Evolutionary conservation across 2,113 vertebrate species (phyloP), one percentile per base, ranked within the genome.

Genomic region (Percopsis transmontana): DNA sequence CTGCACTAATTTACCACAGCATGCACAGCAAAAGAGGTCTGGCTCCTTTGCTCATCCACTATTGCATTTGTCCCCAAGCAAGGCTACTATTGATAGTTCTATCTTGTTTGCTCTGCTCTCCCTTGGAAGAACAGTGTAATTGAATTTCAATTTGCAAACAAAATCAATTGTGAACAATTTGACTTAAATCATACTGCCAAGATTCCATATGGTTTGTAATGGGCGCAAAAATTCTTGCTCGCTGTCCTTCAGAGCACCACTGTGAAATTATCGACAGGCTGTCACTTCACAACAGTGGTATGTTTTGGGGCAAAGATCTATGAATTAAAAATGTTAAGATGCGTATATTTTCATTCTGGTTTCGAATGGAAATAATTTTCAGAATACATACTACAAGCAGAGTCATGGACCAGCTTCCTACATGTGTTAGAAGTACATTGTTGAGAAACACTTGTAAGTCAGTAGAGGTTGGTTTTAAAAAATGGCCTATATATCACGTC

Each of bases 71-170:
- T 81, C 77, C 77, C 72, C 14, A 21, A 81, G 77, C 69, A 41
- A n/a, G 59, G 62, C 60, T 14, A 21, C 58, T 70, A 72, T 77
- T 65, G 77, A 84, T 77, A 53, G 70, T 74, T 79, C 72, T 58
- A 39, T 67, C 67, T 68, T 62, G 62, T 86, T 83, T 79, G 63
- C 72, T 66, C 69, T 53, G 67, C 68, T 45, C 62, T 81, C 81
- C 70, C 81, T 74, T 72, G 81, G 78, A 85, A 85, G 77, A 86
- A 69, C 70, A 42, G 76, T n/a, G 51, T 83, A 81, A 90, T 86
- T 85, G 75, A 86, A 86, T 86, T 72, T 84, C 82, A 58, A 82
- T 85, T 86, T 70, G 70, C 66, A 79, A 82, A 82, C 76, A 71
- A 76, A 85, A 87, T 89, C 84, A 76, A 88, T 80, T 44, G 52